A percentile compares a stretch with the other conserved stretches of the same genome.
These are phyloP conservation scores for Heliocidaris tuberculata DNA, from an alignment of 35 echinoderm and acorn worm genomes.

Conservation along the genomic window DNA sequence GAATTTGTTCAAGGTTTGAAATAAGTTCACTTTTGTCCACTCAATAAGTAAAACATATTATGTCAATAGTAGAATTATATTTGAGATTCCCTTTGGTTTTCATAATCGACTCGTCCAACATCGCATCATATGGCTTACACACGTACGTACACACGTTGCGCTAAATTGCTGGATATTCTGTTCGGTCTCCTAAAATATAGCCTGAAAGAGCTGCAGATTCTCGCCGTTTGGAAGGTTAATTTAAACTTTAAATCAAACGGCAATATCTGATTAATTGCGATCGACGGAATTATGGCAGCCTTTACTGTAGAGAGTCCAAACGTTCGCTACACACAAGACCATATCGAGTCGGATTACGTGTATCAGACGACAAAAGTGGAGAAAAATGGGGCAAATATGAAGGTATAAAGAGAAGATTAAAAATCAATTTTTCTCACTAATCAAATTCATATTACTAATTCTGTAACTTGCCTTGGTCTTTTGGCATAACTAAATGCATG, in stretches of 20 bases:
- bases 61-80: too few relatives aligned
- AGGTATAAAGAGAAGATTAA: conserved; percentile 59
- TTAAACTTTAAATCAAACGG: not conserved
- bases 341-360: conserved; percentile 65
- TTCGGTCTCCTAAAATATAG: not conserved
- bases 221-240: not conserved
- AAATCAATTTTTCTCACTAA: not conserved
- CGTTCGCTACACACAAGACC: conserved; percentile 56
- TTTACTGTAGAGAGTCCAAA: conserved; percentile 74
- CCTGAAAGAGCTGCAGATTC: not conserved
- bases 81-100: not conserved
- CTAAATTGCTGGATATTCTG: not conserved
- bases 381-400: conserved; percentile 46
- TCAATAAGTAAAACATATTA: too few relatives aligned
- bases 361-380: conserved; percentile 76
- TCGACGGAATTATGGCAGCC: conserved; percentile 25
- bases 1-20: too few relatives aligned
- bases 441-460: not conserved
- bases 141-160: not conserved
- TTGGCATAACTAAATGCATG: not conserved
- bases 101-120: not conserved
- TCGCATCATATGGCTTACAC: not conserved
- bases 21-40: too few relatives aligned
- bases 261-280: not conserved
- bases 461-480: not conserved